Base-by-base conservation (phyloP, 2,113 vertebrate species). In the Corynorhinus townsendii region DNA sequence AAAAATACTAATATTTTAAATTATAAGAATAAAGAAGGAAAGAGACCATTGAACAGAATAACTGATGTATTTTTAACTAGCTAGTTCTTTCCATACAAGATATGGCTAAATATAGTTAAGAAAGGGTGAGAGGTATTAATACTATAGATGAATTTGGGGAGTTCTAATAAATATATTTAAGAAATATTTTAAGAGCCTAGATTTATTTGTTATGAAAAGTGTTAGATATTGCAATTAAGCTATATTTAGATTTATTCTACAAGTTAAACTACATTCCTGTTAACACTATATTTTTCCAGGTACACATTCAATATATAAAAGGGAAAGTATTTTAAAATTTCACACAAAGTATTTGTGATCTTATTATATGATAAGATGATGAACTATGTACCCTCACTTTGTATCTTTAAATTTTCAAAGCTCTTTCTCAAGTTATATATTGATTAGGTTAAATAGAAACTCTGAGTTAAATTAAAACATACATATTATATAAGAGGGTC, bases 381-480 rank as follows among this genome's bases (percentile, higher is more conserved):
- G 1, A 22, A 71, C 33, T 95, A 43, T 73, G 2, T 69, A 47
- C 6, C 90, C 30, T 35, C 19, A 49, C 26, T 82, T 76, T 86
- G 26, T 88, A 95, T 81, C 15, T 96, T 83, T 84, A 80, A 92
- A 88, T 76, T 96, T 85, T 4, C 2, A 80, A 94, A 92, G 73
- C 33, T 75, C 75, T 91, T 56, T 80, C 54, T 89, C 68, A 82
- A 72, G 69, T 82, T 86, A 43, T 76, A 38, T 62, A 85, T 86
- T 68, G 73, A 82, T 95, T 89, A 81, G n/a, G 68, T 93, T 62
- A 96, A 85, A 71, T 49, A 92, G 64, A 88, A 5, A 92, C 75
- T 93, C 59, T 95, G 26, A 79, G 49, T 90, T 84, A 94, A 93
- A 94, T 93, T 89, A 97, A 95, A 97, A 92, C 68, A 59, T 89